phyloP scores from a whole-genome alignment of 2,797 vertebrate species.

The Denticeps clupeoides region DNA sequence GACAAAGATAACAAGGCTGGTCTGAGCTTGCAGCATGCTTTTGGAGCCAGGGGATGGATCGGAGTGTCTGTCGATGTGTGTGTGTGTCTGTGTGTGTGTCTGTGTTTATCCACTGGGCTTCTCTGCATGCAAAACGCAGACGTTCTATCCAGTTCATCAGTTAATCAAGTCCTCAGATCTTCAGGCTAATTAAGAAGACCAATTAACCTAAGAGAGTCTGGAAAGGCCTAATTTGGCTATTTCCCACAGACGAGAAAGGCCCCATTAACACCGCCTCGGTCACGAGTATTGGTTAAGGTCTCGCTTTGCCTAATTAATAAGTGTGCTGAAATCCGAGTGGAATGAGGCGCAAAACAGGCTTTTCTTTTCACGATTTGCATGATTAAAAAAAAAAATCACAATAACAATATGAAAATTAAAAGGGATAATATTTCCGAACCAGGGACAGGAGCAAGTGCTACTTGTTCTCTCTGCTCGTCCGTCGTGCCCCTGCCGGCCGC shows the following conservation, averaged over 20 bases:
- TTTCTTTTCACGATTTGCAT: too few species aligned
- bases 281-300: too few species aligned
- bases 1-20: constrained; percentile 25
- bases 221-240: background rate
- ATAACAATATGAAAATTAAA: too few species aligned
- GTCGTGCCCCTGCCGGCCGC: too few species aligned
- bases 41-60: constrained; percentile 7
- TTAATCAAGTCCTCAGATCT: background rate
- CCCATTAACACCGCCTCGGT: background rate
- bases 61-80: constrained; percentile 2
- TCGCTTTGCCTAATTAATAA: too few species aligned
- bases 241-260: background rate
- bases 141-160: background rate
- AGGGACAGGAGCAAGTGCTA: too few species aligned
- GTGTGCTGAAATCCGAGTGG: too few species aligned
- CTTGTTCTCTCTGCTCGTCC: too few species aligned
- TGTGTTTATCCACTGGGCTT: background rate
- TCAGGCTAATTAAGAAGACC: background rate
- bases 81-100: background rate
- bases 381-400: too few species aligned
- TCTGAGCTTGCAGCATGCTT: constrained; percentile 6
- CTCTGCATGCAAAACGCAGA: background rate
- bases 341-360: too few species aligned
- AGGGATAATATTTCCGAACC: too few species aligned
- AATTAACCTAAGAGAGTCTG: background rate